These are phyloP conservation scores for Ornithorhynchus anatinus DNA, from an alignment of 2,113 vertebrate species.

Conservation along the genomic window DNA sequence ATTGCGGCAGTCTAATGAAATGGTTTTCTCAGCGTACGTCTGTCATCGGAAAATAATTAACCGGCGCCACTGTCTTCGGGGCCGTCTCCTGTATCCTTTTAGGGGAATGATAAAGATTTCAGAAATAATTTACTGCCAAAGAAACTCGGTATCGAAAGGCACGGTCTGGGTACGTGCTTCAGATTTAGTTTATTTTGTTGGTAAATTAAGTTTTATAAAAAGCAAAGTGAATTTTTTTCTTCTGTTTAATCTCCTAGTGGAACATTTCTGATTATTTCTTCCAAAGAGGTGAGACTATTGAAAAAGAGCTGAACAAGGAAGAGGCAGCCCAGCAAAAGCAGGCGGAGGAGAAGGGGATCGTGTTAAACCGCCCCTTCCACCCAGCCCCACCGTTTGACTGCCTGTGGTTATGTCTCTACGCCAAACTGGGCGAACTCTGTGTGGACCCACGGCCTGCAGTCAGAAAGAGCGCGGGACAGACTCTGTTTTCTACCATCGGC, in stretches of 20 bases:
- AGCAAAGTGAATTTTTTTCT: constrained; percentile 15
- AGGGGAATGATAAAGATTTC: constrained; percentile 6
- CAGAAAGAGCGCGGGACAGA: constrained; percentile 95
- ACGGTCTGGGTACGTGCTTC: not conserved
- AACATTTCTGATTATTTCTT: constrained; percentile 99
- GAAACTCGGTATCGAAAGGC: constrained; percentile 2
- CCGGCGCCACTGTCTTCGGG: no score
- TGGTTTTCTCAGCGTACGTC: not conserved
- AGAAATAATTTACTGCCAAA: constrained; percentile 9
- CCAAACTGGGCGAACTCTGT: constrained; percentile 93
- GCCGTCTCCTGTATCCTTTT: no score
- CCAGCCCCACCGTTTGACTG: constrained; percentile 97
- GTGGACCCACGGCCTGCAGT: constrained; percentile 96
- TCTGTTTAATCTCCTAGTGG: constrained; percentile 81
- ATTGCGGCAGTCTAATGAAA: not conserved
- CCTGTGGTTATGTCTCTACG: constrained; percentile 95
- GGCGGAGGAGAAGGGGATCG: constrained; percentile 88
- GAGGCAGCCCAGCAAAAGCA: constrained; percentile 88
- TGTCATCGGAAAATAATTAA: not conserved
- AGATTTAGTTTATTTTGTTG: not conserved
- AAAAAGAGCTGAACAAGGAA: constrained; percentile 90
- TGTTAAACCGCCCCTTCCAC: constrained; percentile 90
- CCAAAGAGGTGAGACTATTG: constrained; percentile 95
- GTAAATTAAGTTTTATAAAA: constrained; percentile 3
- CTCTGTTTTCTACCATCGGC: constrained; percentile 94